A percentile compares a stretch with the other conserved stretches of the same genome.
These are phyloP conservation scores for Synanthedon andrenaeformis DNA, from an alignment of 2,888 invertebrate genomes.

Conservation along the genomic window DNA sequence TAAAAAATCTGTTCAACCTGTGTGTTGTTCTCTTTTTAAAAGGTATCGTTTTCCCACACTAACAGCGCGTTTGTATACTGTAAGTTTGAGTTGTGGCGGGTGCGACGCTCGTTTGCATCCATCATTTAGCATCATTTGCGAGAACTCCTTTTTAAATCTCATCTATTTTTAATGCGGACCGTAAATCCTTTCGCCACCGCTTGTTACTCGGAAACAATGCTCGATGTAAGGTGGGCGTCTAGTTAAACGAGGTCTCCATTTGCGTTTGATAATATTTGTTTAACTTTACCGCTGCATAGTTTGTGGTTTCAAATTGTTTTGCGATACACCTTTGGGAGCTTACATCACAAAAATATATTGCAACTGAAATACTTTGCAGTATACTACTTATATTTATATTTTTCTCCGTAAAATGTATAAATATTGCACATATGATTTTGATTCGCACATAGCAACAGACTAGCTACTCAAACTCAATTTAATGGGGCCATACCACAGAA, in stretches of 20 bases:
- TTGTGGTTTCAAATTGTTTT: neutral
- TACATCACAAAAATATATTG: too few species aligned
- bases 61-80: conserved; percentile 19
- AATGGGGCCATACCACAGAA: too few species aligned
- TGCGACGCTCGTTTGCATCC: conserved; percentile 28
- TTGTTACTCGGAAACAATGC: conserved; percentile 51
- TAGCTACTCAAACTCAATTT: too few species aligned
- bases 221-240: conserved; percentile 11
- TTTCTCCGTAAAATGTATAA: too few species aligned
- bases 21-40: too few species aligned
- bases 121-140: conserved; percentile 62
- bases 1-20: too few species aligned
- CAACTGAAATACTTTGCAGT: too few species aligned
- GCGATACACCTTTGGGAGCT: too few species aligned
- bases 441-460: too few species aligned
- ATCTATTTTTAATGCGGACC: conserved; percentile 56
- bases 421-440: too few species aligned
- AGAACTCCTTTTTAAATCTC: conserved; percentile 55
- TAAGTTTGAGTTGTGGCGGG: conserved; percentile 12
- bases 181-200: conserved; percentile 50
- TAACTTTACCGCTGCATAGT: neutral
- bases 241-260: neutral
- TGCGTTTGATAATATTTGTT: neutral
- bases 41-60: conserved; percentile 7
- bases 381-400: too few species aligned